Evolutionary conservation across 92 coral and sea anemone genomes (phyloP).

Genomic region (Anthopleura xanthogrammica): DNA sequence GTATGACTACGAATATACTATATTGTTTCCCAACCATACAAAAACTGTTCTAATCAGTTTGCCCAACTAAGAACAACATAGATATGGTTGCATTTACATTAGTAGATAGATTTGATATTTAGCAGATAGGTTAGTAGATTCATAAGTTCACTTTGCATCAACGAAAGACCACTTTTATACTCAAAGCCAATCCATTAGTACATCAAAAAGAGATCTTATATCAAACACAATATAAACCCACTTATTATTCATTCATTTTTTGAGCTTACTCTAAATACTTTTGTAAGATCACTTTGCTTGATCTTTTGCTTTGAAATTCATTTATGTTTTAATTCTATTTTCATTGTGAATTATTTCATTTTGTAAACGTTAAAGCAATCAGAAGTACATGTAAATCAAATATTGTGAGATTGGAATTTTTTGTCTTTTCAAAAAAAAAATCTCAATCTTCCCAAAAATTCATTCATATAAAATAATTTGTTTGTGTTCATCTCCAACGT

Average conservation of each 20-base stretch:
- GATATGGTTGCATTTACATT: no score
- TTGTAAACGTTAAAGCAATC: background rate
- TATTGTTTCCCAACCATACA: no score
- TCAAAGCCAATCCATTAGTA: no score
- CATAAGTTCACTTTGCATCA: no score
- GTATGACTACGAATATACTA: no score
- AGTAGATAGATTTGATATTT: no score
- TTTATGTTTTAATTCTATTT: background rate
- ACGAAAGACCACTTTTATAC: no score
- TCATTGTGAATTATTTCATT: background rate
- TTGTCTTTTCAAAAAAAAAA: background rate
- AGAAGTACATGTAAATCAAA: background rate
- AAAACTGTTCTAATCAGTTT: no score
- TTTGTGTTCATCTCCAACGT: background rate
- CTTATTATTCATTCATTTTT: background rate
- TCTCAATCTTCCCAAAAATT: background rate
- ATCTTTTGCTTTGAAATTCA: background rate
- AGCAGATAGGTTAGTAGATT: no score
- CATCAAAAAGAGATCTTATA: background rate
- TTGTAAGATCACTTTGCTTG: background rate
- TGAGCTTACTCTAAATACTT: background rate
- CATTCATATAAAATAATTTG: background rate
- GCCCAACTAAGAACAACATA: no score
- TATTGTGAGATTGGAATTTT: background rate
- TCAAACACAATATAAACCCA: background rate